phyloP scores from a whole-genome alignment of 30 jellyfish, hydroid and myxozoan genomes.

The Pseudorhiza aurosa region DNA sequence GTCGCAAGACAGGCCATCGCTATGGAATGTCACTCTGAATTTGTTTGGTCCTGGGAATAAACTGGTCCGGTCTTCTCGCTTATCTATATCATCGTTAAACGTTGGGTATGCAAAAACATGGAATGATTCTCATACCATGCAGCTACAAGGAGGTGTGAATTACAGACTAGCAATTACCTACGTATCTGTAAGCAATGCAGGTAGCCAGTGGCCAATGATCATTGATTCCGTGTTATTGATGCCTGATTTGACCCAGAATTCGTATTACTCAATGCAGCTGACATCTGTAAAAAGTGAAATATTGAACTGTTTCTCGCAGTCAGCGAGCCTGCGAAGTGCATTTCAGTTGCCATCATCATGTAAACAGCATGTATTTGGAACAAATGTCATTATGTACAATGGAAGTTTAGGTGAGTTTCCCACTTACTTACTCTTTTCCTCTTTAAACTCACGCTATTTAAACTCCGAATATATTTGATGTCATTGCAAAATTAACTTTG shows the following conservation, averaged over 20 bases:
- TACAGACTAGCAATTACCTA: conserved; percentile 70
- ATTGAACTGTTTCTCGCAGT: conserved; percentile 41
- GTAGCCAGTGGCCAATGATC: conserved; percentile 92
- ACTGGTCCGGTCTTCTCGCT: background rate
- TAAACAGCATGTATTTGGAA: conserved; percentile 73
- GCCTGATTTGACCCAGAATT: conserved; percentile 65
- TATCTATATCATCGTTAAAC: conserved; percentile 49
- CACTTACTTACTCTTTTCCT: background rate
- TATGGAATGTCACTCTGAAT: conserved; percentile 57
- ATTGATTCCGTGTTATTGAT: conserved; percentile 76
- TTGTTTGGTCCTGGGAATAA: conserved; percentile 16
- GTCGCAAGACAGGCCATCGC: conserved; percentile 65
- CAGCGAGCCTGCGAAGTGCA: conserved; percentile 52
- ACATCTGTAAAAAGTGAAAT: conserved; percentile 46
- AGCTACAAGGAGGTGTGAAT: conserved; percentile 25
- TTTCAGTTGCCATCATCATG: conserved; percentile 57
- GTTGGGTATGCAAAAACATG: conserved; percentile 76
- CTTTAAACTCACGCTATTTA: background rate
- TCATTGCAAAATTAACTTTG: background rate
- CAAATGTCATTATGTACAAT: conserved; percentile 66
- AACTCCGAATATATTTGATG: background rate
- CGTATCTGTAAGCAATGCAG: conserved; percentile 48
- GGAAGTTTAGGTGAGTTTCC: conserved; percentile 77
- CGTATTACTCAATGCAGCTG: conserved; percentile 52
- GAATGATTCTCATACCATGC: conserved; percentile 50